Evolutionary conservation across 2,888 invertebrate genomes (phyloP), one percentile per base, ranked within the genome.

Genomic region (Lissocephala sabroskyi): DNA sequence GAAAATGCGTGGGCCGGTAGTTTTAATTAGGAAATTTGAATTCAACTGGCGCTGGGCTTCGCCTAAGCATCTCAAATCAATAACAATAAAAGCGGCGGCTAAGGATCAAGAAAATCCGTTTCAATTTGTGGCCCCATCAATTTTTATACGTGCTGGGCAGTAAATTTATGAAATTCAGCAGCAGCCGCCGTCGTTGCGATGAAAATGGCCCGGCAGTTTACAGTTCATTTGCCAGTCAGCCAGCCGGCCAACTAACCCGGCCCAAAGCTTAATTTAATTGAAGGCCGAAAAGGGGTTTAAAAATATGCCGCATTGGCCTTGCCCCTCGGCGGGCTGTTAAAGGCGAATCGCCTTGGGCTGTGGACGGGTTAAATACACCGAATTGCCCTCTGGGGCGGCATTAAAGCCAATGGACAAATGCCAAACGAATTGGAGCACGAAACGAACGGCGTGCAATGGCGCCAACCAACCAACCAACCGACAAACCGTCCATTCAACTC

Each of bases 311-410:
- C 5, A 30, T 30, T 30, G 9, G 30, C n/a, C 5, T 30, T 30
- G 30, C 1, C 11, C 11, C 3, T 32, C 13, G 30, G 7, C 11
- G 13, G 30, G 13, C 13, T 32, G 30, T 5, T 13, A 32, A 13
- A 32, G n/a, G 13, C n/a, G n/a, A n/a, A n/a, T n/a, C n/a, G n/a
- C n/a, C 2, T 3, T 30, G 1, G n/a, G 30, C 1, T 30, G 3
- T n/a, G 13, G 1, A 6, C 1, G 9, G 3, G 6, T 17, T 50
- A 59, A 35, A 48, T 44, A 16, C 18, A 19, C 44, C n/a, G 35
- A 54, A 73, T 58, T 54, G 59, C 62, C 50, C 74, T 57, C 62
- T 51, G 45, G 58, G 60, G 76, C 40, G 39, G 55, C 65, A 68
- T 76, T 73, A 63, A 56, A 59, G 59, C 45, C n/a, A 53, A 18